Conservation (phyloP, 2,113 vertebrate genomes). For the Tetraodon nigroviridis region DNA sequence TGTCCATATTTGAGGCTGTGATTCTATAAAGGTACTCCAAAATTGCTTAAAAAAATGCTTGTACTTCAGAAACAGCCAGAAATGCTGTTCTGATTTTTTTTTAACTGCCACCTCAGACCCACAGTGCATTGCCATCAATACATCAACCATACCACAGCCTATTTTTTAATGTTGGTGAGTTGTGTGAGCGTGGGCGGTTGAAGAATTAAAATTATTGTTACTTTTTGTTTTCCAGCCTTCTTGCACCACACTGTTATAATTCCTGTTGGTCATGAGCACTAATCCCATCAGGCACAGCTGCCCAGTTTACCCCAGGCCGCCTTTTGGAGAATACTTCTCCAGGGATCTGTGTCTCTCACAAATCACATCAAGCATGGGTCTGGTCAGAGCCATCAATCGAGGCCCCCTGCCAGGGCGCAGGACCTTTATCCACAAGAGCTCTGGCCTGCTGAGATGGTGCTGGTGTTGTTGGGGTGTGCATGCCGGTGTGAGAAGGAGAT, state of each 20-base stretch:
- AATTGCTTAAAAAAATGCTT: background rate
- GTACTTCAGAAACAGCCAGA: background rate
- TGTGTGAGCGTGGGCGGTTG: slow-evolving; percentile 9
- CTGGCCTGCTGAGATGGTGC: slow-evolving; percentile 9
- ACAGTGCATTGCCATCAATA: slow-evolving; percentile 1
- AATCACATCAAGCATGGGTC: slow-evolving; percentile 30
- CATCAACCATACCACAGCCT: slow-evolving; percentile 1
- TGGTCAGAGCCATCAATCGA: slow-evolving; percentile 50
- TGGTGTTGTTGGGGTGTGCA: background rate
- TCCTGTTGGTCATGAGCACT: slow-evolving; percentile 25
- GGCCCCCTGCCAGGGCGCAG: slow-evolving; percentile 44
- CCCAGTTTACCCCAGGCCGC: slow-evolving; percentile 16
- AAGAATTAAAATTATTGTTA: slow-evolving; percentile 18
- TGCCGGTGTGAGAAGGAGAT: background rate
- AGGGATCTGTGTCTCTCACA: slow-evolving; percentile 33
- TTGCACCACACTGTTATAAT: slow-evolving; percentile 8
- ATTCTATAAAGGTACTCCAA: slow-evolving; percentile 13
- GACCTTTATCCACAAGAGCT: slow-evolving; percentile 48
- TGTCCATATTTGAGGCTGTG: slow-evolving; percentile 7
- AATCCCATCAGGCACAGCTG: slow-evolving; percentile 15
- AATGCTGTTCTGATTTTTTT: background rate
- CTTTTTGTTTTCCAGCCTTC: slow-evolving; percentile 18
- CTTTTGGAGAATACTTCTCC: slow-evolving; percentile 27
- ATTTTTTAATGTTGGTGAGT: slow-evolving; percentile 1
- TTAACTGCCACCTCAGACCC: slow-evolving; percentile 5